Evolutionary conservation across 2,888 invertebrate species (phyloP).

Genomic region (Dolomedes plantarius): DNA sequence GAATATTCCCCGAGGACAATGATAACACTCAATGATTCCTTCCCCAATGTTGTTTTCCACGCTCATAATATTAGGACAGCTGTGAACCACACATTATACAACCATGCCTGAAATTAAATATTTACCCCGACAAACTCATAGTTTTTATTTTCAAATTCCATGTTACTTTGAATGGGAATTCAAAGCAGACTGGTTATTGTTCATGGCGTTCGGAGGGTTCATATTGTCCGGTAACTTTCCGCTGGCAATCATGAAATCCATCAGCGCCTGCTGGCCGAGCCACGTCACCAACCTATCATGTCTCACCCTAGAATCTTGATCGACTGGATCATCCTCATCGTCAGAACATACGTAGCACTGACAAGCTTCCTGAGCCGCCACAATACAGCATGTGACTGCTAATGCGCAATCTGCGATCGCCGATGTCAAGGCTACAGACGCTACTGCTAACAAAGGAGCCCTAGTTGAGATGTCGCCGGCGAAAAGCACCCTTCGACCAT

Average conservation of each 20-base stretch:
- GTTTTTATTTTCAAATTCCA: too few species aligned
- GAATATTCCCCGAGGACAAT: too few species aligned
- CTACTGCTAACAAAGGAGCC: conserved; percentile 75
- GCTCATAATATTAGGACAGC: too few species aligned
- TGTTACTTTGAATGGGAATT: conserved; percentile 4
- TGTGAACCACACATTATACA: too few species aligned
- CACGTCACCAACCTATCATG: conserved; percentile 74
- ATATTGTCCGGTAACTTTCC: conserved; percentile 57
- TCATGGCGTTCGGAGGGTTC: neutral
- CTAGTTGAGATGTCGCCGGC: conserved; percentile 73
- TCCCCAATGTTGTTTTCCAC: too few species aligned
- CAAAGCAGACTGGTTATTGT: conserved; percentile 20
- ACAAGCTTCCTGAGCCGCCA: conserved; percentile 74
- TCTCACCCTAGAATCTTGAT: conserved; percentile 73
- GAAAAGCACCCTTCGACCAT: conserved; percentile 73
- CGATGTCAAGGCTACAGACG: conserved; percentile 77
- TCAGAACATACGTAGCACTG: conserved; percentile 69
- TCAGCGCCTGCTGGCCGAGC: conserved; percentile 73
- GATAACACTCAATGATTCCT: too few species aligned
- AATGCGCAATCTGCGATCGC: conserved; percentile 75
- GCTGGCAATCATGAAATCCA: conserved; percentile 65
- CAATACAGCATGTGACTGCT: conserved; percentile 73
- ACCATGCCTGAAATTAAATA: too few species aligned
- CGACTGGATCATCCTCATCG: conserved; percentile 48
- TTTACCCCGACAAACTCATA: too few species aligned